phyloP scores from a whole-genome alignment of 1,140 invertebrate genomes.

The Semibalanus balanoides region DNA sequence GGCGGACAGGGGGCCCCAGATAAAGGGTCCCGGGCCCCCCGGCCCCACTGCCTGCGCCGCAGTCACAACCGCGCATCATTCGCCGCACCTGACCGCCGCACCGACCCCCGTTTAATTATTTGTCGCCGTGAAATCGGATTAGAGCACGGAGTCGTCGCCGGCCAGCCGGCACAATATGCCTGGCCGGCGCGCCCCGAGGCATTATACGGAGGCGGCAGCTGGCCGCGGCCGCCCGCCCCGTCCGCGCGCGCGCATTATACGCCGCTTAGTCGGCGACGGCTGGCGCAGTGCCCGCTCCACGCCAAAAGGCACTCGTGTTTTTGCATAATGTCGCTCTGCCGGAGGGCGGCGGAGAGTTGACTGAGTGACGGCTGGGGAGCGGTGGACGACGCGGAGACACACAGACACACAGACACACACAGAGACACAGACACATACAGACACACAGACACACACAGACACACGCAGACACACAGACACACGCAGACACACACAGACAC shows the following conservation, averaged over 20 bases:
- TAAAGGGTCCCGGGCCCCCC: no score
- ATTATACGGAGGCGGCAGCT: not conserved
- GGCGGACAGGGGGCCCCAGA: no score
- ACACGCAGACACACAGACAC: no score
- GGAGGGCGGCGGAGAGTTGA: not conserved
- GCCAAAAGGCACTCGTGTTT: not conserved
- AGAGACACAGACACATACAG: no score
- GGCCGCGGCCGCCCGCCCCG: no score
- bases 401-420: no score
- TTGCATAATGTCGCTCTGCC: not conserved
- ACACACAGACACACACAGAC: no score
- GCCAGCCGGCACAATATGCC: not conserved
- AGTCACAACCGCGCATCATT: not conserved
- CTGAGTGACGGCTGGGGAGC: not conserved
- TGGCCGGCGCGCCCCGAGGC: no score
- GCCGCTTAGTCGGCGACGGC: not conserved
- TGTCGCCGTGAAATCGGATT: conserved; percentile 1
- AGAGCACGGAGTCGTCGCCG: not conserved
- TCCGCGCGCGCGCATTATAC: not conserved
- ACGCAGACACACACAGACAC: no score
- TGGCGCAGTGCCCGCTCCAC: not conserved
- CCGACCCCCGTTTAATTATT: not conserved
- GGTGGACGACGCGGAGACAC: no score
- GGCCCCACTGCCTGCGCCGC: no score
- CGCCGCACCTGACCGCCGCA: not conserved